Evolutionary conservation across 2,113 vertebrate species (phyloP).

Genomic region (Eudorcas thomsonii): DNA sequence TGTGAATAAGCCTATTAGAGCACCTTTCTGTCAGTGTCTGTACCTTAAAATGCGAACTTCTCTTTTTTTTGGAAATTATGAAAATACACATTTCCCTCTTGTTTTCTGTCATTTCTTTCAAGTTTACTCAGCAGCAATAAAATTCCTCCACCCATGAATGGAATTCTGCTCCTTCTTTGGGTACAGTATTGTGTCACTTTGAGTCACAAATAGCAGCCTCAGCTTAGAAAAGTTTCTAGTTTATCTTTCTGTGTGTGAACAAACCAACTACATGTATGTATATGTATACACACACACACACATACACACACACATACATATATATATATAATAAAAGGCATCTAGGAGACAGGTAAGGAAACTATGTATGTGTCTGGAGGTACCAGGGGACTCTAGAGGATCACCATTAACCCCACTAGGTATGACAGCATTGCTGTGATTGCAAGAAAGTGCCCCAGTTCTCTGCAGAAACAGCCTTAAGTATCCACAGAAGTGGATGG

Average conservation of each 20-base stretch:
- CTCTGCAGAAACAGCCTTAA: neutral
- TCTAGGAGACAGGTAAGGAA: neutral
- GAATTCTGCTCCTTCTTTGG: neutral
- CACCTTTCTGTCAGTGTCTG: neutral
- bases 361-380: neutral
- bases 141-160: neutral
- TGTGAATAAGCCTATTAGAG: neutral
- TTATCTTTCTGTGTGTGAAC: neutral
- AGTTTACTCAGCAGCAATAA: conserved; percentile 3
- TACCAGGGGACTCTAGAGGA: neutral
- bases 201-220: neutral
- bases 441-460: neutral
- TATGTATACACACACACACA: neutral
- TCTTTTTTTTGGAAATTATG: neutral
- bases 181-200: neutral
- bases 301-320: too few species aligned
- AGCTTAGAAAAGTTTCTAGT: neutral
- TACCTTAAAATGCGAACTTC: neutral
- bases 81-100: neutral
- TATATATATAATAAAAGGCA: neutral
- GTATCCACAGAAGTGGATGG: neutral
- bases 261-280: neutral
- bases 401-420: neutral
- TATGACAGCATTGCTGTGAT: neutral
- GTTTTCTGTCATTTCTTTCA: conserved; percentile 31